Conservation (phyloP, 2,797 vertebrate genomes). For the Mormyrops attenuatus region DNA sequence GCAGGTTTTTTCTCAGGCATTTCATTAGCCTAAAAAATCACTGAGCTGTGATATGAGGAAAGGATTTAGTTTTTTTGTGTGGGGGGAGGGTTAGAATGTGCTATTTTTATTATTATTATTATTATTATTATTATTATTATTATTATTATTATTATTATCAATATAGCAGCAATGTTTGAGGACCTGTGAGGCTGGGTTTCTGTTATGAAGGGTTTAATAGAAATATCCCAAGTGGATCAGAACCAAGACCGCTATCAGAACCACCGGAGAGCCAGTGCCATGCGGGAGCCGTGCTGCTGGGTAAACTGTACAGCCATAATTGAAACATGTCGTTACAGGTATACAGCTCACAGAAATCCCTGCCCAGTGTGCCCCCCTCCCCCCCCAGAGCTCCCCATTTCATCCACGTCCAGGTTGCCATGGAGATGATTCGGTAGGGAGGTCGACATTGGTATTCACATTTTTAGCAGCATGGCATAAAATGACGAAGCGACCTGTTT, state of each 20-base stretch:
- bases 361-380: not conserved
- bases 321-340: not conserved
- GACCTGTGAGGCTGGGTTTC: not conserved
- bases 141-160: not conserved
- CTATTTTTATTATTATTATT: not conserved
- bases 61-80: not conserved
- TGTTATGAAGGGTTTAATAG: not conserved
- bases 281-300: not conserved
- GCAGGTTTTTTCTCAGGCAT: not conserved
- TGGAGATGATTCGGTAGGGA: slow-evolving; percentile 22
- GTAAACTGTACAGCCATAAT: not conserved
- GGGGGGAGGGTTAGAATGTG: not conserved
- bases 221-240: not conserved
- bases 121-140: not conserved
- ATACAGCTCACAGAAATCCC: not conserved
- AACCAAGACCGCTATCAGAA: not conserved
- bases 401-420: slow-evolving; percentile 21
- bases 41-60: not conserved
- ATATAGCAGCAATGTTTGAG: not conserved
- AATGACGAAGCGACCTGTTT: not conserved
- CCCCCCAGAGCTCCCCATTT: not conserved
- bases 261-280: not conserved
- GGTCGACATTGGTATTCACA: slow-evolving; percentile 2
- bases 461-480: not conserved
- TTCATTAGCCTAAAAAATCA: not conserved